These are phyloP conservation scores for Cyphomyrus plagiostoma DNA, from an alignment of 2,113 vertebrate species.

Conservation along the genomic window DNA sequence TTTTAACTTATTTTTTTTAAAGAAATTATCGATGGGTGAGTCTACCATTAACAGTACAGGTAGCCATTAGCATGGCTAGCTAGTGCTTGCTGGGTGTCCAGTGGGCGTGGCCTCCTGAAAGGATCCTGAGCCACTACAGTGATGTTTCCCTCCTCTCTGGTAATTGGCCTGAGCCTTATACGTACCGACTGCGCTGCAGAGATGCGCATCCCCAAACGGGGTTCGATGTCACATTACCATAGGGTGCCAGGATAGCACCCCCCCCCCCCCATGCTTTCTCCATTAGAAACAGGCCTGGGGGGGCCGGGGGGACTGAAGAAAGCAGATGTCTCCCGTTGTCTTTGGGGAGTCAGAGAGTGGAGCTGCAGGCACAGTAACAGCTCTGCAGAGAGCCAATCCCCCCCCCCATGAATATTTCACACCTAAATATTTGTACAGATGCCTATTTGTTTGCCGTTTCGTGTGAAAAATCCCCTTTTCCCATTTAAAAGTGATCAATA, in stretches of 20 bases:
- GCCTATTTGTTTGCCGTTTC: neutral
- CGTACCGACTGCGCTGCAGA: neutral
- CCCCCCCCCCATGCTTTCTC: neutral
- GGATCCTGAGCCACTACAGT: neutral
- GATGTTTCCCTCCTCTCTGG: neutral
- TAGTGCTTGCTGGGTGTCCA: neutral
- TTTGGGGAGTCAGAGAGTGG: neutral
- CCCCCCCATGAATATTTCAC: constrained; percentile 9
- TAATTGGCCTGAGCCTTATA: neutral
- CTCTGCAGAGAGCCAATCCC: neutral
- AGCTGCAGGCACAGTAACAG: neutral
- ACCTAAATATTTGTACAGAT: constrained; percentile 20
- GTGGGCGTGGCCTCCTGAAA: neutral
- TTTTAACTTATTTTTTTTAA: neutral
- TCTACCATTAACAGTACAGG: neutral
- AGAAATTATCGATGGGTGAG: neutral
- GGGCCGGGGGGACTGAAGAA: neutral
- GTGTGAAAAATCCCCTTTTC: constrained; percentile 1
- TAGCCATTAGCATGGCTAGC: neutral
- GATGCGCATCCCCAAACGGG: neutral
- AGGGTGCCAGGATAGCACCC: neutral
- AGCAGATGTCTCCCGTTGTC: constrained; percentile 6
- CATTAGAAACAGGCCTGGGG: neutral
- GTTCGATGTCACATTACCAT: neutral
- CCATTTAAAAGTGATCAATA: constrained; percentile 8